These are phyloP conservation scores for Galerucella nymphaeae DNA, from an alignment of 2,888 invertebrate genomes.

Conservation along the genomic window DNA sequence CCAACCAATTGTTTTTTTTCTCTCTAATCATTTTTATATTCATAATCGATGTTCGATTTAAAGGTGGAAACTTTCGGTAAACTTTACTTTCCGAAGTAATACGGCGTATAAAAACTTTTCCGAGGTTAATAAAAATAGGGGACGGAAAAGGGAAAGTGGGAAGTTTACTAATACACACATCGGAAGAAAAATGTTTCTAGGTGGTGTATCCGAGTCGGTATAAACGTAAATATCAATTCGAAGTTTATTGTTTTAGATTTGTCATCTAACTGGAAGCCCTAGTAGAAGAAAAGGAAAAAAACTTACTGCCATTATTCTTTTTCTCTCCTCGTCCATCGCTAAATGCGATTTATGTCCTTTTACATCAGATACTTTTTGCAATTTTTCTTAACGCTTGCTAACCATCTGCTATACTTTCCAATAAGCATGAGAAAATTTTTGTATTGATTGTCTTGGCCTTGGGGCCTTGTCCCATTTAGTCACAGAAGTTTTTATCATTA, in stretches of 20 bases:
- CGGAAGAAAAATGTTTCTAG: slow-evolving; percentile 5
- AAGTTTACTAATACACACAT: slow-evolving; percentile 14
- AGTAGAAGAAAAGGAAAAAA: slow-evolving; percentile 43
- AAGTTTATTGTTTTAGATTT: slow-evolving; percentile 59
- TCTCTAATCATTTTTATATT: not conserved
- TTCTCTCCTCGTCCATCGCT: slow-evolving; percentile 51
- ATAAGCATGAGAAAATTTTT: not conserved
- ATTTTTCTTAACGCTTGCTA: slow-evolving; percentile 61
- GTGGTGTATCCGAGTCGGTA: slow-evolving; percentile 17
- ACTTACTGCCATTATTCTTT: slow-evolving; percentile 52
- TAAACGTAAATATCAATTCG: slow-evolving; percentile 54
- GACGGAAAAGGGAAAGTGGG: not conserved
- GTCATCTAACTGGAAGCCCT: slow-evolving; percentile 52
- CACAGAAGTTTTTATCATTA: too few species aligned
- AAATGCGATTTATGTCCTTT: slow-evolving; percentile 63
- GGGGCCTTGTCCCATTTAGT: too few species aligned
- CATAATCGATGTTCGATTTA: slow-evolving; percentile 4
- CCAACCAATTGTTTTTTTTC: not conserved
- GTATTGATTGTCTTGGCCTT: too few species aligned
- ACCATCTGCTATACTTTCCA: not conserved
- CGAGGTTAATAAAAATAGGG: not conserved
- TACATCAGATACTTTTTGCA: slow-evolving; percentile 64
- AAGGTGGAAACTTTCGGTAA: slow-evolving; percentile 3
- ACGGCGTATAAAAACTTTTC: not conserved
- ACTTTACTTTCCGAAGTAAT: not conserved